Evolutionary conservation across 2,113 vertebrate genomes (phyloP).

Genomic region (Speoplatyrhinus poulsoni): DNA sequence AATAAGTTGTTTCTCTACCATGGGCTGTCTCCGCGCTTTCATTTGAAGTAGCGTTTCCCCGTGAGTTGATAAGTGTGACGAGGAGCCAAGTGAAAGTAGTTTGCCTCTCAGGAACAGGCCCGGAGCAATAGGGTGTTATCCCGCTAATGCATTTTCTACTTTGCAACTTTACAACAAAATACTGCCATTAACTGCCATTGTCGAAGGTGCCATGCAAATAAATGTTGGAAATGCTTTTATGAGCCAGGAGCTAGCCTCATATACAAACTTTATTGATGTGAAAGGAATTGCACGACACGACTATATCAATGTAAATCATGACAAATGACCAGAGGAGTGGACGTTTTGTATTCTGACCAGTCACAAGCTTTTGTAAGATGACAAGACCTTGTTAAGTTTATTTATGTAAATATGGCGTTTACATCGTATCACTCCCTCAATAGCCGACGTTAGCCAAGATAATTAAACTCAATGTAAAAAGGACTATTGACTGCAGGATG

Average conservation of each 20-base stretch:
- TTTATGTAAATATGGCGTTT: slow-evolving; percentile 25
- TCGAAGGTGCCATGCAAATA: slow-evolving; percentile 13
- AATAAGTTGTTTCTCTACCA: slow-evolving; percentile 55
- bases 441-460: slow-evolving; percentile 11
- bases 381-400: slow-evolving; percentile 33
- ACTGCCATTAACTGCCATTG: slow-evolving; percentile 23
- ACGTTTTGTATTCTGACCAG: not conserved
- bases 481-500: no score
- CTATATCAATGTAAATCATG: slow-evolving; percentile 52
- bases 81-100: slow-evolving; percentile 37
- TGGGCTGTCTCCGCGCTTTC: slow-evolving; percentile 29
- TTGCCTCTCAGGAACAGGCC: slow-evolving; percentile 42
- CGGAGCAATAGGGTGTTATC: slow-evolving; percentile 64
- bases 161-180: slow-evolving; percentile 45
- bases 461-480: slow-evolving; percentile 16
- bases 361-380: slow-evolving; percentile 25
- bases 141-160: slow-evolving; percentile 56
- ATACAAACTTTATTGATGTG: slow-evolving; percentile 32
- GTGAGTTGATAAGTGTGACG: slow-evolving; percentile 54
- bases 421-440: slow-evolving; percentile 3
- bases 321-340: slow-evolving; percentile 25
- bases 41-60: slow-evolving; percentile 50
- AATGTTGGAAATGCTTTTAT: slow-evolving; percentile 28
- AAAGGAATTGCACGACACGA: slow-evolving; percentile 44
- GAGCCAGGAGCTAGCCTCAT: slow-evolving; percentile 21